Evolutionary conservation across 2,888 invertebrate species (phyloP).

Genomic region (Drosophila kambysellisi): DNA sequence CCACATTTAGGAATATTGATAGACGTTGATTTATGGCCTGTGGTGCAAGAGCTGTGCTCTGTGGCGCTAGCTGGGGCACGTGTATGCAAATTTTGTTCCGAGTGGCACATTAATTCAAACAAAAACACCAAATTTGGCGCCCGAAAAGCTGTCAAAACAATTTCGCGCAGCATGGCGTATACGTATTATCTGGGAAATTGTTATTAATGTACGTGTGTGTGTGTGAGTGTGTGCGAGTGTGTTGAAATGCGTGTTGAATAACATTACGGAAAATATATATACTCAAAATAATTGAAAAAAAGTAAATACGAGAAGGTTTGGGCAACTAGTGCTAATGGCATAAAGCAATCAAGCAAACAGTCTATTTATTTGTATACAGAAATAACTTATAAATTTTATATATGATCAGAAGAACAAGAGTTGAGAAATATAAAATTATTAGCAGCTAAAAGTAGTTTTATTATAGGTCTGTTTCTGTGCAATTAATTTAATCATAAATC

Average conservation of each 20-base stretch:
- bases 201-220: conserved; percentile 44
- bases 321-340: not conserved
- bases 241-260: conserved; percentile 4
- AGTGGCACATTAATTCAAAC: conserved; percentile 19
- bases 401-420: not conserved
- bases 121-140: conserved; percentile 32
- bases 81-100: conserved; percentile 51
- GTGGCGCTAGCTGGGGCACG: conserved; percentile 30
- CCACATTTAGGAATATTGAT: conserved; percentile 31
- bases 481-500: not conserved
- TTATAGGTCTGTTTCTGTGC: not conserved
- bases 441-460: not conserved
- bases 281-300: not conserved
- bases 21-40: conserved; percentile 16
- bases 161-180: conserved; percentile 69
- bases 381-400: not conserved
- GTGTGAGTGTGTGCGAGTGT: not conserved
- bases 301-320: not conserved
- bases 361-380: not conserved
- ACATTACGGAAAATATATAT: not conserved
- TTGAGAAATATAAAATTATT: not conserved
- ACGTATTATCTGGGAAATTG: conserved; percentile 58
- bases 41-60: not conserved
- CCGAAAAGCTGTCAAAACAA: conserved; percentile 51
- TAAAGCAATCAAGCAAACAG: not conserved